These are phyloP conservation scores for Caenorhabditis remanei DNA, from an alignment of 1,140 invertebrate genomes.

Conservation along the genomic window DNA sequence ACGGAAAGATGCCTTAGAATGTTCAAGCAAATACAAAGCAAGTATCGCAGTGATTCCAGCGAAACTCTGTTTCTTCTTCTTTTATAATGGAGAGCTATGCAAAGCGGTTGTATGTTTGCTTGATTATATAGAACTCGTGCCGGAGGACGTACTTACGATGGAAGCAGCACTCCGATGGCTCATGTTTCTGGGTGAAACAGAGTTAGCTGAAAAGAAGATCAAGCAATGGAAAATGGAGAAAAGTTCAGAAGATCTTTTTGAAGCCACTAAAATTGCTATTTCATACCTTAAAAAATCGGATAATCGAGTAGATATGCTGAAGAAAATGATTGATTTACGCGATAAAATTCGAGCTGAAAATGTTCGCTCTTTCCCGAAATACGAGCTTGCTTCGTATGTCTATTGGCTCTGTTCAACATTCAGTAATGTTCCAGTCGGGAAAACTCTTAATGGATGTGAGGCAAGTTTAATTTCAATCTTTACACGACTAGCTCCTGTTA, in stretches of 20 bases:
- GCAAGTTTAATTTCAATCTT: neutral
- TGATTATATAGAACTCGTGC: conserved; percentile 10
- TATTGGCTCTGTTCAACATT: conserved; percentile 15
- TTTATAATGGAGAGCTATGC: conserved; percentile 16
- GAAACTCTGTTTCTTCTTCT: conserved; percentile 5
- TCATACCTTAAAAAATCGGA: neutral
- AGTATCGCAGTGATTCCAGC: neutral
- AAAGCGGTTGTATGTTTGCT: conserved; percentile 26
- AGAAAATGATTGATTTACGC: neutral
- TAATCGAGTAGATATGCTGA: neutral
- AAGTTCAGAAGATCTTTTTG: neutral
- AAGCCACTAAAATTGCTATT: neutral
- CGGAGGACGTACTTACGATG: neutral
- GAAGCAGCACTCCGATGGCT: conserved; percentile 29
- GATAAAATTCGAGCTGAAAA: neutral
- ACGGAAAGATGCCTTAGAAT: neutral
- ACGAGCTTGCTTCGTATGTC: conserved; percentile 7
- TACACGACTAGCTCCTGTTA: too few relatives aligned
- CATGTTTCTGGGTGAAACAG: conserved; percentile 27
- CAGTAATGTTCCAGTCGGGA: neutral
- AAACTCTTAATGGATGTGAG: neutral
- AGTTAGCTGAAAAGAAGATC: conserved; percentile 23
- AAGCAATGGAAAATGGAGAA: conserved; percentile 14
- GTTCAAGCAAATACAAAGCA: neutral
- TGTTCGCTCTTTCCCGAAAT: conserved; percentile 2